Base-by-base conservation (phyloP, 2,113 vertebrate species). In the Neomonachus schauinslandi region DNA sequence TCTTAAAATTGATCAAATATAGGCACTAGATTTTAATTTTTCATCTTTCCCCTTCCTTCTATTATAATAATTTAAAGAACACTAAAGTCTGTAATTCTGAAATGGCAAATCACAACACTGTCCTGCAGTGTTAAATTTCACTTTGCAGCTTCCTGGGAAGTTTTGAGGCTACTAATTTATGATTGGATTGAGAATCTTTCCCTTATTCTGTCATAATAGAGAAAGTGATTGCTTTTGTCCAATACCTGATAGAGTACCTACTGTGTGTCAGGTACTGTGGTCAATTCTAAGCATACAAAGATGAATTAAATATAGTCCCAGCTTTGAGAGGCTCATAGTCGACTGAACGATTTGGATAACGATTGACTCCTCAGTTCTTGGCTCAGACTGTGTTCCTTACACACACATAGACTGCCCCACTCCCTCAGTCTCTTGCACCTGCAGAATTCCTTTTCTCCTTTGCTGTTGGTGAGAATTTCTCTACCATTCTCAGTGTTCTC, bases 71-170 rank as follows among this genome's bases (percentile, higher is more conserved):
- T 95, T 97, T 36, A 83, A 63, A 89, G 49, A 86, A 36, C 57
- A 67, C 59, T 63, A 49, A 39, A 91, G 16, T 51, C 36, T 97
- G 33, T 74, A 92, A 97, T 97, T 98, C 59, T 96, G 82, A 93
- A 94, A 90, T 61, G 65, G 49, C 76, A 85, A 86, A 77, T 95
- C 42, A 81, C 24, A 87, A 2, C 8, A 0, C 61, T 91, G 65
- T 28, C 94, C 65, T 96, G 67, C 91, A 98, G 80, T 53, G 84
- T 83, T 95, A 87, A 86, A 92, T 98, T 95, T 89, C 51, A 2
- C 39, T 77, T 28, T 92, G 77, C 33, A 94, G 5, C 79, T 72
- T 97, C 91, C 81, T 59, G 80, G 59, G 31, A 97, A 94, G 49
- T 91, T 92, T 89, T 72, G 24, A 59, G 89, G 31, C 67, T 24